phyloP scores from a whole-genome alignment of 2,113 vertebrate species.

The Pionites leucogaster region DNA sequence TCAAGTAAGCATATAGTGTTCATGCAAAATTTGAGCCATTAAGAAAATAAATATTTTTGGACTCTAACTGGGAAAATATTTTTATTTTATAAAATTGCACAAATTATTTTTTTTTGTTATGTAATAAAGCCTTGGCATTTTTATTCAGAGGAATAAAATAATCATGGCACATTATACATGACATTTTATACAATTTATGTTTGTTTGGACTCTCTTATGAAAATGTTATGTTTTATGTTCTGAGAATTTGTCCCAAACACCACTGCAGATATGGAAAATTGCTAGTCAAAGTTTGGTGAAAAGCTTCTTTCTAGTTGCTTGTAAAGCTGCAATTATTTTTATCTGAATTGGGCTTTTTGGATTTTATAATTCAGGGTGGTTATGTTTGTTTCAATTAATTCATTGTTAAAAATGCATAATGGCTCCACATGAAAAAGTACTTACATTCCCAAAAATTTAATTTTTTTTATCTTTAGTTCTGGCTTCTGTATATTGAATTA shows the following conservation, averaged over 20 bases:
- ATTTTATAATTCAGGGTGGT: fast-evolving
- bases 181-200: background rate
- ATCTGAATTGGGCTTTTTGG: fast-evolving
- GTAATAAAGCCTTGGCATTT: background rate
- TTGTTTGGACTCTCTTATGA: background rate
- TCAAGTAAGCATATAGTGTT: background rate
- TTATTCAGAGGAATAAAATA: background rate
- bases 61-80: background rate
- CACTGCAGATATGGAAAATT: background rate
- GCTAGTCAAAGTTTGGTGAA: background rate
- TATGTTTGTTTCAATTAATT: background rate
- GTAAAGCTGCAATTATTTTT: background rate
- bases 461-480: background rate
- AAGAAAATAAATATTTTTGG: background rate
- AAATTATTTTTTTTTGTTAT: background rate
- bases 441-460: background rate
- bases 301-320: background rate
- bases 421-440: background rate
- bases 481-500: background rate
- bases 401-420: background rate
- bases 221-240: background rate
- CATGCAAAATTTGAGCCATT: background rate
- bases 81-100: background rate
- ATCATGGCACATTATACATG: background rate
- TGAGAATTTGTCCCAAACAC: background rate